Base-by-base conservation (phyloP, 1,140 invertebrate genomes). In the Muscidifurax raptorellus region DNA sequence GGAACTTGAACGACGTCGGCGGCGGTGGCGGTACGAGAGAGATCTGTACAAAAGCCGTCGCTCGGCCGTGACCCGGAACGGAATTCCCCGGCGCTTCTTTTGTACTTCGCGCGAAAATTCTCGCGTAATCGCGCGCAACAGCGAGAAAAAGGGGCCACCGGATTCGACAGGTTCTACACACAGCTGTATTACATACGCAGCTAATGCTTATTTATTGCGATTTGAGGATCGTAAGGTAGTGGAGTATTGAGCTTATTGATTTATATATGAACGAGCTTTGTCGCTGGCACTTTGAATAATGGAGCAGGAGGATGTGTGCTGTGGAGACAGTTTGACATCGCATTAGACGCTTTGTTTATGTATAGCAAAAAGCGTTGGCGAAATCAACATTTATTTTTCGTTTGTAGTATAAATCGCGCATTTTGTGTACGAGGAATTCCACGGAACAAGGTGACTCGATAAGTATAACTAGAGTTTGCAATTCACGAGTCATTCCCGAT, bases 41-140 rank as follows among this genome's bases (percentile, higher is more conserved):
- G 28, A 36, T n/a, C 28, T 44, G 32, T 32, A 80, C 25, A 71
- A 80, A 80, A 71, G 27, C 64, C n/a, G 13, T 71, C 59, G 59
- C 22, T 47, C 59, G 74, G 59, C 80, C 40, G 64, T 86, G 77
- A 84, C 76, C 85, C 86, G 88, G 86, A 89, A 89, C 87, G 88
- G 88, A 88, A 89, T 89, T 85, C 84, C 83, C 76, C 87, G 82
- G 80, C 28, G 27, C n/a, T 75, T 82, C 71, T 75, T 82, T 82
- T 82, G 80, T 82, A 40, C 40, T 69, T 80, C 30, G 27, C 78
- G 64, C 66, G 40, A 52, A 69, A 69, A 80, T 71, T 80, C 79
- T 36, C 79, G 79, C 67, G 79, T 80, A 71, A 69, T 47, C 72
- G 72, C 85, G 72, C 85, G 74, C 44, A n/a, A 32, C 59, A 64